These are phyloP conservation scores for Sorex araneus DNA, from an alignment of 2,113 vertebrate species.

Conservation along the genomic window DNA sequence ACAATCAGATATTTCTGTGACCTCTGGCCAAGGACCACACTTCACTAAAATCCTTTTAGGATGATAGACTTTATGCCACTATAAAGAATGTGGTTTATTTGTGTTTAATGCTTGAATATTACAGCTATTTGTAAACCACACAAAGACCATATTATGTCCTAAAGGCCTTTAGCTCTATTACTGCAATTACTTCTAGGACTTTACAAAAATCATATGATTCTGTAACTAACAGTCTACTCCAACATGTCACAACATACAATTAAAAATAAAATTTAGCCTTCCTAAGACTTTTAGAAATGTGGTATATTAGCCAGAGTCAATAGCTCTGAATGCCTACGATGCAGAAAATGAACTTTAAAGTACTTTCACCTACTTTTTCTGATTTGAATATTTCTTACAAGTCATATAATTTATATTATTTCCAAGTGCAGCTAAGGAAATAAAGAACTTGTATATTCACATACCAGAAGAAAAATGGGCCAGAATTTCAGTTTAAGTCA, in stretches of 20 bases:
- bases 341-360: not conserved
- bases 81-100: not conserved
- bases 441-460: not conserved
- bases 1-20: not conserved
- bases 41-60: not conserved
- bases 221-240: too few relatives aligned
- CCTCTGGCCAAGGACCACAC: not conserved
- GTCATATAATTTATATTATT: not conserved
- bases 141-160: not conserved
- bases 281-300: not conserved
- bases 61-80: not conserved
- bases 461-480: not conserved
- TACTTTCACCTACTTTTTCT: not conserved
- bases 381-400: constrained; percentile 30
- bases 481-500: not conserved
- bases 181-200: constrained; percentile 28
- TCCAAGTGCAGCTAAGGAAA: not conserved
- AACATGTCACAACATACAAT: not conserved
- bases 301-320: not conserved
- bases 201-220: constrained; percentile 4
- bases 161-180: not conserved
- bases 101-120: not conserved
- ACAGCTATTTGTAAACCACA: not conserved
- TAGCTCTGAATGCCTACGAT: not conserved
- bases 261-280: constrained; percentile 45